Conservation (phyloP, 2,113 vertebrate genomes). For the Verasper variegatus region DNA sequence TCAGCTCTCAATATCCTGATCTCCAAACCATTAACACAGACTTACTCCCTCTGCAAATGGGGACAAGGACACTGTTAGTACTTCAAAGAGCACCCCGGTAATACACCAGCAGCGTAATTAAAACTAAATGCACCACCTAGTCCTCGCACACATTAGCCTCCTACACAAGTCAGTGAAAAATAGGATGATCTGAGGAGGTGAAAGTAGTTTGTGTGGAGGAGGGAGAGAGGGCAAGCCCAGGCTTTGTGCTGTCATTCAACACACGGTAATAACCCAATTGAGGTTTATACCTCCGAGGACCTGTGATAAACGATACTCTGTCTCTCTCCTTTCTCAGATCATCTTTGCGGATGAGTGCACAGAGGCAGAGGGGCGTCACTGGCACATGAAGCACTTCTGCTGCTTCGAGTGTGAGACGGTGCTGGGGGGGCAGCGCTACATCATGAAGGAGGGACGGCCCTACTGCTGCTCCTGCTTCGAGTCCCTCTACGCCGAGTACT, state of each 20-base stretch:
- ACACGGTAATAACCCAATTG: slow-evolving; percentile 38
- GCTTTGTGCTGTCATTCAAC: slow-evolving; percentile 64
- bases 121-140: slow-evolving; percentile 61
- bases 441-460: slow-evolving; percentile 98
- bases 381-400: slow-evolving; percentile 99
- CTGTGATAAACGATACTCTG: slow-evolving; percentile 50
- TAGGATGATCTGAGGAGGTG: slow-evolving; percentile 54
- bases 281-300: slow-evolving; percentile 26
- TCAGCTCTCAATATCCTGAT: slow-evolving; percentile 36
- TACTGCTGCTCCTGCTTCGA: slow-evolving; percentile 99
- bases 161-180: slow-evolving; percentile 46
- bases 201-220: slow-evolving; percentile 22
- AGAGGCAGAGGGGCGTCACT: slow-evolving; percentile 96
- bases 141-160: slow-evolving; percentile 55
- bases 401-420: slow-evolving; percentile 97
- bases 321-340: slow-evolving; percentile 83
- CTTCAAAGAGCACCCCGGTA: slow-evolving; percentile 45
- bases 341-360: slow-evolving; percentile 99
- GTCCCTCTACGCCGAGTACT: slow-evolving; percentile 96
- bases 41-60: slow-evolving; percentile 39
- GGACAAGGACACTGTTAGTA: slow-evolving; percentile 40
- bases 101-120: slow-evolving; percentile 62
- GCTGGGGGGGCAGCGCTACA: slow-evolving; percentile 97
- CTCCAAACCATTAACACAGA: slow-evolving; percentile 51
- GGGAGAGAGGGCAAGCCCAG: not conserved